Evolutionary conservation across 2,797 vertebrate genomes (phyloP).

Genomic region (Gallinago stenura): DNA sequence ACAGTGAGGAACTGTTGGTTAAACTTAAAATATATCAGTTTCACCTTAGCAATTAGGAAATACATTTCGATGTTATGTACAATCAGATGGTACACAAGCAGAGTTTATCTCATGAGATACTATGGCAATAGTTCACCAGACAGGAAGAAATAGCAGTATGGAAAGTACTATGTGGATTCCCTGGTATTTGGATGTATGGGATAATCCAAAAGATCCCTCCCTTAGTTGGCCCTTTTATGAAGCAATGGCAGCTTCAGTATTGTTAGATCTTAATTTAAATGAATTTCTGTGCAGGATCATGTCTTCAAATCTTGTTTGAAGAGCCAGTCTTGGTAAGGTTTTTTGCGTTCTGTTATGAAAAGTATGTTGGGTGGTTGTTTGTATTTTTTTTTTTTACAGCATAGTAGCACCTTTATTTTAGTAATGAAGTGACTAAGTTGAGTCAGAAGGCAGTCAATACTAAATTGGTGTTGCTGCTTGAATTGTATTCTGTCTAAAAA

Average conservation of each 20-base stretch:
- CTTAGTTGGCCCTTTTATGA: conserved; percentile 18
- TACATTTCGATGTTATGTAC: not conserved
- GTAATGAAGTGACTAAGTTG: conserved; percentile 29
- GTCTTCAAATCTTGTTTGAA: conserved; percentile 3
- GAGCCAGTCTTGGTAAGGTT: not conserved
- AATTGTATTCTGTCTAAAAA: not conserved
- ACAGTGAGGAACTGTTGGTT: not conserved
- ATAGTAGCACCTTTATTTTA: conserved; percentile 17
- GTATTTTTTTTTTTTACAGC: not conserved
- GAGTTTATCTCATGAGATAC: not conserved
- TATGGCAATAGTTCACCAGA: not conserved
- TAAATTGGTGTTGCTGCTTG: not conserved
- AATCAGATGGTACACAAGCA: not conserved
- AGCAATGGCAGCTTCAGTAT: not conserved
- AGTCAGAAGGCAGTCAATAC: conserved; percentile 4
- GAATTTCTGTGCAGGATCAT: not conserved
- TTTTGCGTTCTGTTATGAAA: conserved; percentile 19
- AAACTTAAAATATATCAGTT: not conserved
- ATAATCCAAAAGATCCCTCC: not conserved
- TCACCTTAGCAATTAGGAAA: not conserved
- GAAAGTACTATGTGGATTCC: not conserved
- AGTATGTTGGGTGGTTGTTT: not conserved
- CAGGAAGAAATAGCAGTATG: not conserved
- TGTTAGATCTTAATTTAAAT: conserved; percentile 53
- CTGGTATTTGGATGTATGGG: not conserved